Percentiles rank a stretch among this genome's conserved stretches.
Conservation (phyloP, 2,113 vertebrate genomes). For the Marcusenius ussheri region DNA sequence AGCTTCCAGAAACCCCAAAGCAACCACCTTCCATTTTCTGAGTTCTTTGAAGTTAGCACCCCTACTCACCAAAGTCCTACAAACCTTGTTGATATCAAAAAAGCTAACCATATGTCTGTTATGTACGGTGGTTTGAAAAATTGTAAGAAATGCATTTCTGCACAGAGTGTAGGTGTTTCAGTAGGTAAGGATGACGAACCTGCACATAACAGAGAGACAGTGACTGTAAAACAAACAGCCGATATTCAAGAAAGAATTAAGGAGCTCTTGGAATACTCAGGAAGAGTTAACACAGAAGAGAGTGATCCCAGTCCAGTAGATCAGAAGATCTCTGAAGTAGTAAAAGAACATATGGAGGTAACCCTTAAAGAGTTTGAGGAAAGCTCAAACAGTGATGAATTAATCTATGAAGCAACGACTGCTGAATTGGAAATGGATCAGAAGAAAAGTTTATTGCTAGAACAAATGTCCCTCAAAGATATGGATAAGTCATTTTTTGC, state of each 20-base stretch:
- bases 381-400: conserved; percentile 11
- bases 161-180: background rate
- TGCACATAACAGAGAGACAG: background rate
- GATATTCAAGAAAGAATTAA: conserved; percentile 15
- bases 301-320: conserved; percentile 50
- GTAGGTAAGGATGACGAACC: background rate
- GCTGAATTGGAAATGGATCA: background rate
- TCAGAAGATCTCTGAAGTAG: conserved; percentile 60
- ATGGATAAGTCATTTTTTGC: background rate
- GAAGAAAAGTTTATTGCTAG: background rate
- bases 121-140: background rate
- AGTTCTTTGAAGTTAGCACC: background rate
- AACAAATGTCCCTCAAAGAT: background rate
- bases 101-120: background rate
- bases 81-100: background rate
- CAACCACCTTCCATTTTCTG: background rate
- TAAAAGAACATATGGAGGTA: conserved; percentile 51
- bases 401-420: conserved; percentile 20
- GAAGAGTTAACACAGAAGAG: conserved; percentile 10
- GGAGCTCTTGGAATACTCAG: background rate
- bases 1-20: too few relatives aligned
- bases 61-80: background rate
- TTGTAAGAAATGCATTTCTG: background rate
- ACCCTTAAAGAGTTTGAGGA: conserved; percentile 22
- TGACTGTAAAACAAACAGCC: background rate